Percentiles rank a stretch among this genome's conserved stretches.
Evolutionary conservation across 1,140 invertebrate species (phyloP).

Genomic region (Mycetomoellerius zeteki): DNA sequence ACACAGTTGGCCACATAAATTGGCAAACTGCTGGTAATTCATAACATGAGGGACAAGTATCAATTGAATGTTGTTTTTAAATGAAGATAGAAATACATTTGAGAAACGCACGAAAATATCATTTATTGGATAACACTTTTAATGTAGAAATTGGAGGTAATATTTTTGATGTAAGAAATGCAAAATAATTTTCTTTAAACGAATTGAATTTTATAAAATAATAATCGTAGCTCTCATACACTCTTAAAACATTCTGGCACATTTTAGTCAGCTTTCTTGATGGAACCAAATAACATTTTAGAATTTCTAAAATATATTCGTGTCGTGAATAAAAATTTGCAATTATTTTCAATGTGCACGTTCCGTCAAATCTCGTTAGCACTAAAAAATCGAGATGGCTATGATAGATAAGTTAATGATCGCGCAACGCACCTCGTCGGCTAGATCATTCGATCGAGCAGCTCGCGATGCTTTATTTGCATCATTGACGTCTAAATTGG

Average conservation of each 20-base stretch:
- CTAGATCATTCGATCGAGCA: conserved; percentile 65
- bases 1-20: not conserved
- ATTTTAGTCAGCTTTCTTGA: not conserved
- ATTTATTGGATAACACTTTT: not conserved
- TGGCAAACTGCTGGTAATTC: conserved; percentile 4
- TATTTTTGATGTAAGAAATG: not conserved
- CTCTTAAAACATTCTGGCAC: not conserved
- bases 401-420: conserved; percentile 57
- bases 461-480: conserved; percentile 70
- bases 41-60: not conserved
- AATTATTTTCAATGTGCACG: not conserved
- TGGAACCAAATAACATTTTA: not conserved
- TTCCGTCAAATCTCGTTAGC: conserved; percentile 47
- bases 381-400: conserved; percentile 30
- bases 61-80: not conserved
- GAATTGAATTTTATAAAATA: not conserved
- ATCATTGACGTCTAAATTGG: conserved; percentile 80
- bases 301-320: not conserved
- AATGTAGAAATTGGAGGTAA: not conserved
- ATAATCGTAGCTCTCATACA: not conserved
- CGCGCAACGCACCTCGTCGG: conserved; percentile 26
- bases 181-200: not conserved
- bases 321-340: conserved; percentile 17
- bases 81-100: not conserved
- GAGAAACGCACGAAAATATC: not conserved